phyloP scores from a whole-genome alignment of 35 echinoderm and acorn worm species.

The Ophiothrix spiculata region DNA sequence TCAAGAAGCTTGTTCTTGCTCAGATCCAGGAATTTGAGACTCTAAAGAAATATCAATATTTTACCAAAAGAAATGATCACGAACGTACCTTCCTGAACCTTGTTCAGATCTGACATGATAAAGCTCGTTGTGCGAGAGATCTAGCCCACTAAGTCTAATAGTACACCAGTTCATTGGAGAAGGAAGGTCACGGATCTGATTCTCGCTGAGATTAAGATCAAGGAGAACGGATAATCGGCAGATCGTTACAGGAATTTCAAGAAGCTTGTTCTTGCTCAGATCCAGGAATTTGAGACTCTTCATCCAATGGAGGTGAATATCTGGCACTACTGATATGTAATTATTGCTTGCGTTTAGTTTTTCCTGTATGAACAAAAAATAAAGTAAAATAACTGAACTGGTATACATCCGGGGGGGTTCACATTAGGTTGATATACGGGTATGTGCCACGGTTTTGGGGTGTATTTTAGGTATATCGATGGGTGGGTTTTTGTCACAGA shows the following conservation, averaged over 20 bases:
- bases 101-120: not conserved
- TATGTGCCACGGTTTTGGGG: too few relatives aligned
- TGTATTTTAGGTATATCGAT: too few relatives aligned
- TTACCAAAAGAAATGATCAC: too few relatives aligned
- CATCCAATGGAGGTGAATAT: conserved; percentile 49
- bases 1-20: conserved; percentile 40
- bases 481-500: too few relatives aligned
- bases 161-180: conserved; percentile 21
- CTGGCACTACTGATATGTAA: conserved; percentile 19
- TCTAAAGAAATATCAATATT: too few relatives aligned
- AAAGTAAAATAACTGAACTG: too few relatives aligned
- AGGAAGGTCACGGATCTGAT: conserved; percentile 32
- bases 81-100: too few relatives aligned
- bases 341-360: conserved; percentile 38
- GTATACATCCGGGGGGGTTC: too few relatives aligned
- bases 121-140: conserved; percentile 15
- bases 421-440: too few relatives aligned
- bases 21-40: conserved; percentile 44
- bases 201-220: conserved; percentile 37
- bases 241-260: conserved; percentile 33
- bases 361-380: conserved; percentile 24
- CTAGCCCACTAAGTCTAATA: conserved; percentile 11
- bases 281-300: conserved; percentile 37
- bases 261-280: conserved; percentile 40
- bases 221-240: conserved; percentile 42